Conservation (phyloP, 2,888 invertebrate species). For the Sinohyriopsis cumingii region DNA sequence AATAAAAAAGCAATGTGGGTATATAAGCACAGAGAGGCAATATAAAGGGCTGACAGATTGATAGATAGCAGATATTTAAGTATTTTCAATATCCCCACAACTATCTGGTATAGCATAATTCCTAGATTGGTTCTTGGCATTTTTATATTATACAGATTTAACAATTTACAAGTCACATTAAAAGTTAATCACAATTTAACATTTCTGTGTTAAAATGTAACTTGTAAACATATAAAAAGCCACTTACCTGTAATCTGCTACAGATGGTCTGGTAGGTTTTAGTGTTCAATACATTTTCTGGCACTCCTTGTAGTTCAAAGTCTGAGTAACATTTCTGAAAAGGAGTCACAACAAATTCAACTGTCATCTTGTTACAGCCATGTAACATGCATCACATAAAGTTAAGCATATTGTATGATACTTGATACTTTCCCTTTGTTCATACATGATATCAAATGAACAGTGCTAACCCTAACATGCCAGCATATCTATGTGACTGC, state of each 20-base stretch:
- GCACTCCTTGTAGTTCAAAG: slow-evolving; percentile 98
- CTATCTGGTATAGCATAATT: too few relatives aligned
- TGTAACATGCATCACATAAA: not conserved
- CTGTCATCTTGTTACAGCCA: not conserved
- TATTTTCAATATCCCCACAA: too few relatives aligned
- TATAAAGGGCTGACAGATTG: too few relatives aligned
- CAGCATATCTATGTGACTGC: too few relatives aligned
- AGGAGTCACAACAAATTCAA: not conserved
- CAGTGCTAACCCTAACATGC: too few relatives aligned
- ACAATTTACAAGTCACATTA: too few relatives aligned
- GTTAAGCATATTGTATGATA: not conserved
- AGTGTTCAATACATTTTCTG: slow-evolving; percentile 96
- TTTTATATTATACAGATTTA: too few relatives aligned
- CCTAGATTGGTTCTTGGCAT: too few relatives aligned
- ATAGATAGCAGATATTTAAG: too few relatives aligned
- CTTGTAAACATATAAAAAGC: not conserved
- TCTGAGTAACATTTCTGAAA: slow-evolving; percentile 97
- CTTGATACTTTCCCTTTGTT: not conserved
- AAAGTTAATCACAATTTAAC: too few relatives aligned
- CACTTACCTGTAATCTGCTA: slow-evolving; percentile 93
- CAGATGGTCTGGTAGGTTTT: slow-evolving; percentile 95
- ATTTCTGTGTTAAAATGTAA: not conserved
- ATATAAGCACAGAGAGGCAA: too few relatives aligned
- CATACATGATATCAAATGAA: not conserved
- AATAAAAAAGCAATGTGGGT: too few relatives aligned